A percentile compares a stretch with the other conserved stretches of the same genome.
These are phyloP conservation scores for Drosophila anomelani DNA, from an alignment of 2,888 invertebrate genomes.

Conservation along the genomic window DNA sequence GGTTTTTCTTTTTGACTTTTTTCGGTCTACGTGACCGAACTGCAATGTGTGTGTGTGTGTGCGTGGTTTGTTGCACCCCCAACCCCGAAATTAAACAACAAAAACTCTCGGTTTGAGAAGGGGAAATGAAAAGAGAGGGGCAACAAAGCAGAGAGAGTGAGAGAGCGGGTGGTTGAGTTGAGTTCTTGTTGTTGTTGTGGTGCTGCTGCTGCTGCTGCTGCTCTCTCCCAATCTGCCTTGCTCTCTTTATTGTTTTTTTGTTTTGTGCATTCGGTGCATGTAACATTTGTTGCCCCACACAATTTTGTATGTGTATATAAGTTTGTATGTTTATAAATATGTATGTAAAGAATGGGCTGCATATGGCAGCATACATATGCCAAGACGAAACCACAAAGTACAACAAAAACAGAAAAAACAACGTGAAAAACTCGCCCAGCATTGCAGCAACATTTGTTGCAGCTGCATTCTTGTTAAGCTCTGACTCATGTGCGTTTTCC, in stretches of 20 bases:
- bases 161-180: constrained; percentile 35
- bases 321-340: constrained; percentile 16
- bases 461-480: constrained; percentile 59
- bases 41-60: constrained; percentile 27
- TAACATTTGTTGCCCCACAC: constrained; percentile 52
- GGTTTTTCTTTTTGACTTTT: constrained; percentile 35
- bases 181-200: constrained; percentile 41
- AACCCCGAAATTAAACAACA: constrained; percentile 46
- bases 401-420: constrained; percentile 22
- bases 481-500: constrained; percentile 59
- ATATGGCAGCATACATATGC: constrained; percentile 71
- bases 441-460: constrained; percentile 59
- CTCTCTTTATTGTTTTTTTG: constrained; percentile 54
- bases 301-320: constrained; percentile 20
- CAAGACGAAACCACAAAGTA: constrained; percentile 56
- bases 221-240: constrained; percentile 42
- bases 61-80: constrained; percentile 25
- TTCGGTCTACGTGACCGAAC: constrained; percentile 65
- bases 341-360: constrained; percentile 41
- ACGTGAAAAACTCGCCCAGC: constrained; percentile 55
- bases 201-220: too few species aligned
- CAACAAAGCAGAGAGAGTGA: neutral
- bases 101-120: constrained; percentile 34
- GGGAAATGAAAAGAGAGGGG: constrained; percentile 13
- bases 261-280: constrained; percentile 64